Conservation (phyloP, 1,140 invertebrate genomes). For the Drosophila funebris region DNA sequence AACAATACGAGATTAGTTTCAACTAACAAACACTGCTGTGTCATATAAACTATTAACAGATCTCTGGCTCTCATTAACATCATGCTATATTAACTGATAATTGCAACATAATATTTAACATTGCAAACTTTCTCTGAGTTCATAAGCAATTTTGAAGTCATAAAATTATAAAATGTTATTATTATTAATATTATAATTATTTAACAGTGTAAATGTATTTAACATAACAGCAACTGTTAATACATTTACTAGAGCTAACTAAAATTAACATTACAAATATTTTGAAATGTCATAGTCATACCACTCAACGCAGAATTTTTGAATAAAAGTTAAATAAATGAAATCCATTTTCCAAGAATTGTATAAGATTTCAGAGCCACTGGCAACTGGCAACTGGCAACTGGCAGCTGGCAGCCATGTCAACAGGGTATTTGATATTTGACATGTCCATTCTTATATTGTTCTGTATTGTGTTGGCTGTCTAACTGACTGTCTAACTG, state of each 20-base stretch:
- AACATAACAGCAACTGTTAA: neutral
- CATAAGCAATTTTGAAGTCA: too few relatives aligned
- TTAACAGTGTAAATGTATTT: too few relatives aligned
- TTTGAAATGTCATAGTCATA: neutral
- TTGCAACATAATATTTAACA: too few relatives aligned
- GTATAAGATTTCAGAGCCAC: neutral
- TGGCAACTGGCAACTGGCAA: neutral
- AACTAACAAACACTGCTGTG: too few relatives aligned
- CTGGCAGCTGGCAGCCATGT: neutral
- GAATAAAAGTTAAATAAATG: neutral
- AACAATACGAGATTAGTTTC: too few relatives aligned
- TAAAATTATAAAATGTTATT: too few relatives aligned
- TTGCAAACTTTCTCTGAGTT: too few relatives aligned
- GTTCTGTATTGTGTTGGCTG: slow-evolving; percentile 7
- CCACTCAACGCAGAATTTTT: neutral
- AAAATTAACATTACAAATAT: neutral
- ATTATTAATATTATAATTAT: too few relatives aligned
- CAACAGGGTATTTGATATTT: slow-evolving; percentile 30
- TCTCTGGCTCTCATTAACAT: too few relatives aligned
- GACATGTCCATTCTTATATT: slow-evolving; percentile 1
- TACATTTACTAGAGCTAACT: neutral
- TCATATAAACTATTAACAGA: too few relatives aligned
- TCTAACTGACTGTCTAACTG: neutral
- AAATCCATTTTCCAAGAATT: slow-evolving; percentile 13
- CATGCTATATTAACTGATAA: too few relatives aligned